Conservation (phyloP, 2,888 invertebrate genomes). For the Limnephilus auricula region DNA sequence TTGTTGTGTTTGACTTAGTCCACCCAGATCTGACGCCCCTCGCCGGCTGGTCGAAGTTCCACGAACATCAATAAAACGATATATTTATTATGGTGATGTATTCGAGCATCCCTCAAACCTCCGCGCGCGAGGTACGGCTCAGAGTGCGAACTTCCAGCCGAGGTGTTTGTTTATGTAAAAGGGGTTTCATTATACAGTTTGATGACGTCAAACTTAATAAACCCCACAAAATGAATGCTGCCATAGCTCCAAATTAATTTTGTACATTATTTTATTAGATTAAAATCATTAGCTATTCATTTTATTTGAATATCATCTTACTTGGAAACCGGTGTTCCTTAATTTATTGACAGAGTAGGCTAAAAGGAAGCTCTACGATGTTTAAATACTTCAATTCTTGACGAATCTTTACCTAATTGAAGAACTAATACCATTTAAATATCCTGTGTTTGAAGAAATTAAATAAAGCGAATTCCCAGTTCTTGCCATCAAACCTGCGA, state of each 20-base stretch:
- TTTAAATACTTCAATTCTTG: neutral
- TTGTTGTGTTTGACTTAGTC: slow-evolving; percentile 6
- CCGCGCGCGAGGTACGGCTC: neutral
- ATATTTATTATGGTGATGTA: slow-evolving; percentile 33
- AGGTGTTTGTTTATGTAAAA: neutral
- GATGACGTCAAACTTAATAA: neutral
- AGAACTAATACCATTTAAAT: neutral
- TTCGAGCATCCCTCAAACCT: neutral
- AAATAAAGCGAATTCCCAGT: neutral
- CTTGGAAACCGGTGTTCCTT: neutral
- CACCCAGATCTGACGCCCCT: neutral
- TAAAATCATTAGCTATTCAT: neutral
- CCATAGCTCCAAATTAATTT: neutral
- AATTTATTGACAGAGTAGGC: neutral
- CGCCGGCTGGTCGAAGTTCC: neutral
- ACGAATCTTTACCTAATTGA: neutral
- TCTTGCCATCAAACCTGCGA: neutral
- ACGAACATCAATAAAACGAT: slow-evolving; percentile 22
- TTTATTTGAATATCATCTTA: neutral
- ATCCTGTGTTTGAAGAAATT: neutral
- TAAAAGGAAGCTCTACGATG: neutral
- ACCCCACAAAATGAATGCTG: neutral
- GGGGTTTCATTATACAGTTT: neutral
- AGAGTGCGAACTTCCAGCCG: neutral
- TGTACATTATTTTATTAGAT: neutral